Evolutionary conservation across 2,888 invertebrate species (phyloP).

Genomic region (Horisme vitalbata): DNA sequence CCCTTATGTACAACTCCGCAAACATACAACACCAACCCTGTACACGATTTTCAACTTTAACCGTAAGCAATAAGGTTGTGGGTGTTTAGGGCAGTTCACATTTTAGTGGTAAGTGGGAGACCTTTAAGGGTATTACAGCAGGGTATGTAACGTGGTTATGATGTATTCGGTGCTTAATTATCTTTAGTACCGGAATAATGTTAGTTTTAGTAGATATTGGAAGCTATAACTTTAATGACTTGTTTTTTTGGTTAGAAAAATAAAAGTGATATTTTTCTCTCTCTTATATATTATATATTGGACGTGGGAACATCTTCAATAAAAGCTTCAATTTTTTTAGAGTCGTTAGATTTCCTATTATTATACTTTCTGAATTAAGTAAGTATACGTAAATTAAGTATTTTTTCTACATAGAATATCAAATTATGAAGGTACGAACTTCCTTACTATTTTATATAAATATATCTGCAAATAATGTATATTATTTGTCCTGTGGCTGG

Average conservation of each 20-base stretch:
- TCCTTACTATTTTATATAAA: too few species aligned
- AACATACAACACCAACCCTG: constrained; percentile 20
- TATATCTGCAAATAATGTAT: too few species aligned
- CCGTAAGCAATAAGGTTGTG: constrained; percentile 29
- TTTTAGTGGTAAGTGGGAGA: constrained; percentile 29
- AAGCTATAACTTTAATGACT: neutral
- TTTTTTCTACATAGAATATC: too few species aligned
- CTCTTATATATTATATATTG: too few species aligned
- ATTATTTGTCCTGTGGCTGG: too few species aligned
- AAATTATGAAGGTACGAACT: too few species aligned
- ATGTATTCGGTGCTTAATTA: constrained; percentile 71
- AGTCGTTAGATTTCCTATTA: too few species aligned
- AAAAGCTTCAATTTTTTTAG: too few species aligned
- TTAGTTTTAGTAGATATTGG: constrained; percentile 32
- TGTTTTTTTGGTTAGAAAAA: neutral
- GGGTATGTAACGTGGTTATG: constrained; percentile 63
- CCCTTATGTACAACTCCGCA: constrained; percentile 58
- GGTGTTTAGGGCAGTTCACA: neutral
- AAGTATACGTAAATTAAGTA: too few species aligned
- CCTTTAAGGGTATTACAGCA: constrained; percentile 53
- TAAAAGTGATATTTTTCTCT: too few species aligned
- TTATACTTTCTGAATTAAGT: too few species aligned
- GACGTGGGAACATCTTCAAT: too few species aligned
- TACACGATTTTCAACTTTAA: constrained; percentile 2
- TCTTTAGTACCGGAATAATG: constrained; percentile 48